Conservation (phyloP, 1,140 invertebrate genomes). For the Acarapis woodi region DNA sequence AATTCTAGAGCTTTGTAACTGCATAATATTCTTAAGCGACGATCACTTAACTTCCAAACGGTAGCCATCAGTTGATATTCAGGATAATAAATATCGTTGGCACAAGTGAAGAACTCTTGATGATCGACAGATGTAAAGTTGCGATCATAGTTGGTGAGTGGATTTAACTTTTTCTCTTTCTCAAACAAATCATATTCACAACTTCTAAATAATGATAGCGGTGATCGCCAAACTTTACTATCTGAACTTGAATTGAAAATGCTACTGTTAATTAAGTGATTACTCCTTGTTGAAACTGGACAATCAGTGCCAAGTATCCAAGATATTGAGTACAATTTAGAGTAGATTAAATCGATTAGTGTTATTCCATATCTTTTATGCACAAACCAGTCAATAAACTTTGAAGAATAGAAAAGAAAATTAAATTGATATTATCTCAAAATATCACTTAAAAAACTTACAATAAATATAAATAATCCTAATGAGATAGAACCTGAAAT, state of each 20-base stretch:
- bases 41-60: conserved; percentile 85
- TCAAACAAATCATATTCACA: conserved; percentile 83
- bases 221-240: conserved; percentile 93
- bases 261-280: too few relatives aligned
- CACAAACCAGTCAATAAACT: too few relatives aligned
- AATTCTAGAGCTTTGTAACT: conserved; percentile 65
- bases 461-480: too few relatives aligned
- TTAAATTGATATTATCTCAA: too few relatives aligned
- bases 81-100: conserved; percentile 53
- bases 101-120: conserved; percentile 90
- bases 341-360: too few relatives aligned
- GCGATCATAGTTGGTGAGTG: conserved; percentile 95
- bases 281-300: too few relatives aligned
- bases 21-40: conserved; percentile 59
- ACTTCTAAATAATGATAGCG: conserved; percentile 74
- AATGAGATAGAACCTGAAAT: too few relatives aligned
- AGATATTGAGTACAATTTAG: too few relatives aligned
- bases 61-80: conserved; percentile 93
- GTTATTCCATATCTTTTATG: too few relatives aligned
- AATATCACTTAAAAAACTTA: too few relatives aligned
- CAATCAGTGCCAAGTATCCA: too few relatives aligned
- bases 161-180: conserved; percentile 67
- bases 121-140: conserved; percentile 95
- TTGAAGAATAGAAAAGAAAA: too few relatives aligned
- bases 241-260: conserved; percentile 32